Base-by-base conservation (phyloP, 2,113 vertebrate genomes). In the Pycnonotus jocosus region DNA sequence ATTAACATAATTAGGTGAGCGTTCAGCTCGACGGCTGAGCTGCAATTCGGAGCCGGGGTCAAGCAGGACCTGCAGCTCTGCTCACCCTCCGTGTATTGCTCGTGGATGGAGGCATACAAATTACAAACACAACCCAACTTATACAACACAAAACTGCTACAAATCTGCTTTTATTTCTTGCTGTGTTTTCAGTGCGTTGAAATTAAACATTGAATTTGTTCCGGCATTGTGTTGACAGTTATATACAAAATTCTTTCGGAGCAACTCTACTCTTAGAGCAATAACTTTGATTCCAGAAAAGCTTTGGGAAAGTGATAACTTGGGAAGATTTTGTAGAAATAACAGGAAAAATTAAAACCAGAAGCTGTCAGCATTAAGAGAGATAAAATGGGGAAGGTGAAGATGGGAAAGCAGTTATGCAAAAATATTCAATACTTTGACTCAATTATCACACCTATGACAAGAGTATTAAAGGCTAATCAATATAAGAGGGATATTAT, bases 41-140 rank as follows among this genome's bases (percentile, higher is more conserved):
- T 0, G 0, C 0, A 0, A 20, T 76, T 28, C 4, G 0, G 73
- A 89, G 68, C 48, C 48, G 3, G 4, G 58, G n/a, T 50, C 0
- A 0, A 37, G 42, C 22, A 56, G 45, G 30, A 45, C 10, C n/a
- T 31, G 44, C 35, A 58, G 76, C 51, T 66, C 38, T 61, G 31
- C 18, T 70, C 22, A 2, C 18, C 38, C 33, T 48, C 40, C 7
- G 2, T 40, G 72, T 15, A 62, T 3, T 68, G 21, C 69, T 61
- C 1, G 0, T 33, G 31, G 28, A 4, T 44, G 28, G 37, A 12
- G 18, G 18, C 35, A 15, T 45, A 20, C 28, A 76, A 62, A 58
- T 13, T 7, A 11, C 13, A 62, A n/a, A n/a, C 1, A 17, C 12
- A 54, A 3, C 31, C 14, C 37, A 27, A 13, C 23, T 20, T 13